Evolutionary conservation across 2,113 vertebrate genomes (phyloP), one percentile per base, ranked within the genome.

Genomic region (Leptosomus discolor): DNA sequence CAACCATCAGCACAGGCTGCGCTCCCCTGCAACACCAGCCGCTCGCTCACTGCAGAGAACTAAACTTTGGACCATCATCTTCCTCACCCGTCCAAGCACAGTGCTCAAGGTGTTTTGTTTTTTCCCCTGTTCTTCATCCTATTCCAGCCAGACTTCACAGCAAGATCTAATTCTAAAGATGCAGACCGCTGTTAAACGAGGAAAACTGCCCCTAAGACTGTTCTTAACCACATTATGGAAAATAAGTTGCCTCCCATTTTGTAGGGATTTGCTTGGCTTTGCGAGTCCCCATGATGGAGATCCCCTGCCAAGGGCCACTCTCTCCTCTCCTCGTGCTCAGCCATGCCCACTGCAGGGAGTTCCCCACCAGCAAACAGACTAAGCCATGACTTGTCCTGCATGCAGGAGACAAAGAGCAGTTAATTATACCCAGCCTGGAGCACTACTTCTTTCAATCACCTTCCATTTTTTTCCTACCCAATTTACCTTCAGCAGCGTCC

Each of bases 401-500:
- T 3, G 9, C 15, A 17, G n/a, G 73, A 75, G 46, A 83, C 92
- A 92, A 91, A 94, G 79, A 84, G 83, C 79, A 74, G 43, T 77
- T 89, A 80, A 94, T 94, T 79, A 86, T 18, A 63, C 4, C 85
- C 94, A 86, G 86, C 88, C 88, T 12, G 69, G 8, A 91, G 93
- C 82, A 21, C 19, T 51, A 61, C 51, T 58, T 77, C n/a, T 41
- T 77, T 74, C 75, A 22, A 36, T 4, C 63, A 27, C 80, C 80
- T 92, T 83, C 51, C 53, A 9, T 32, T 57, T 65, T 60, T 27
- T 37, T 8, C 53, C 70, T 18, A 65, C 26, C 68, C 76, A 10
- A 68, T 87, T 90, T 75, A 73, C 80, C 43, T 13, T 17, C 76
- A 70, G 18, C 30, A 87, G 39, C 3, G 19, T 37, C 64, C 56